Base-by-base conservation (phyloP, 2,888 invertebrate genomes). In the Heliothis peltigera region DNA sequence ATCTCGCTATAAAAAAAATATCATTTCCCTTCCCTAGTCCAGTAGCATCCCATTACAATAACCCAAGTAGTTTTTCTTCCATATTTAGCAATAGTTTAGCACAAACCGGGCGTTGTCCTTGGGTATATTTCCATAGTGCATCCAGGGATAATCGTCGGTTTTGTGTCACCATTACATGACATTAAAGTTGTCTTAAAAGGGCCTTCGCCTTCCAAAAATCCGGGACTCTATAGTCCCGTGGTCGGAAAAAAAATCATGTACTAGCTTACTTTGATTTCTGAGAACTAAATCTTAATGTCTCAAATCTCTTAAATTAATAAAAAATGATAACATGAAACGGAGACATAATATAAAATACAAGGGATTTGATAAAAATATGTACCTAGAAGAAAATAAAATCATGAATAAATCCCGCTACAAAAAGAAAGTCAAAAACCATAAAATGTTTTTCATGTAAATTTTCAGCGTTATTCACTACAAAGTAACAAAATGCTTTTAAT, bases 401-500 rank as follows among this genome's bases (percentile, higher is more conserved):
- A 32, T 32, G 32, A 32, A 8, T 28, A 2, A 7, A 28, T 28
- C 28, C 8, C 8, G 15, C 4, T 4, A 25, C 12, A 39, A 39
- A 39, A 35, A 15, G 4, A n/a, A 39, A n/a, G n/a, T 39, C 39
- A 39, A n/a, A n/a, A 39, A 39, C 5, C 15, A n/a, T 39, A 46
- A 6, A 15, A 2, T 18, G 21, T 18, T 64, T 28, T 8, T 52
- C 46, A 18, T 47, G 5, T 25, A 42, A 15, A 18, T 43, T 39
- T 48, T 25, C 17, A 42, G 8, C n/a, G 28, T 15, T 8, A 39
- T 12, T 39, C 5, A n/a, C 15, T 8, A 35, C 17, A 49, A 62
- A 71, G 21, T 21, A 43, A 35, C 19, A 19, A 64, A 68, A 19
- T 39, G n/a, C 28, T 7, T 25, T 8, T 10, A 55, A 46, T 54